A percentile compares a stretch with the other conserved stretches of the same genome.
phyloP scores from a whole-genome alignment of 1,140 invertebrate species.

The Brachionus koreanus region DNA sequence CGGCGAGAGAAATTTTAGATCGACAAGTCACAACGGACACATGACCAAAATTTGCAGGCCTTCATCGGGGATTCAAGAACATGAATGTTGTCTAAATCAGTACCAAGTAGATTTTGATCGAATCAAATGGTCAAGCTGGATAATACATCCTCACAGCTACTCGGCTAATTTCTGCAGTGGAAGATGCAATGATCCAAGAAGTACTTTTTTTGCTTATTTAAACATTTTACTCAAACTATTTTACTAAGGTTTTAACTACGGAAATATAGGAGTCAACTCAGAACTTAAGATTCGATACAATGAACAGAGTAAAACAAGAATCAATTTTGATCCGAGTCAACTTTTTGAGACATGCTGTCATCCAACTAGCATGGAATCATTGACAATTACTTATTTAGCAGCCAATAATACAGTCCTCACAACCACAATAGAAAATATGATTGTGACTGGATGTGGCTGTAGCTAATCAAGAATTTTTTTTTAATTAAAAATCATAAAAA shows the following conservation, averaged over 20 bases:
- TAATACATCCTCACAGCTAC: background rate
- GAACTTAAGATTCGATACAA: slow-evolving; percentile 12
- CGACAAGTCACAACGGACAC: background rate
- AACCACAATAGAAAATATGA: slow-evolving; percentile 14
- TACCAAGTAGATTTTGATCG: slow-evolving; percentile 20
- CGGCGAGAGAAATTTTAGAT: background rate
- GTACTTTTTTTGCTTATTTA: background rate
- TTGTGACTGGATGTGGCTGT: slow-evolving; percentile 38
- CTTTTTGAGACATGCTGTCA: slow-evolving; percentile 38
- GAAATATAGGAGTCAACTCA: background rate
- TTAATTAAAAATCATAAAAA: background rate
- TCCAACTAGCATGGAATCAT: slow-evolving; percentile 34
- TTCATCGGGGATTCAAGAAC: background rate
- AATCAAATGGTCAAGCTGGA: slow-evolving; percentile 33
- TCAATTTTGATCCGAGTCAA: slow-evolving; percentile 14
- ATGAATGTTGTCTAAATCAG: slow-evolving; percentile 3
- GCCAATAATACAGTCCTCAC: background rate
- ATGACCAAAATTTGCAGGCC: background rate
- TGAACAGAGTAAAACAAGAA: background rate
- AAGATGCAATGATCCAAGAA: slow-evolving; percentile 7
- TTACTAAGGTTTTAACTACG: slow-evolving; percentile 29
- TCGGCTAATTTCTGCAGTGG: slow-evolving; percentile 33
- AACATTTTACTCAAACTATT: background rate
- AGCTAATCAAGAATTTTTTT: slow-evolving; percentile 8
- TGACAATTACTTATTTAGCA: background rate